These are phyloP conservation scores for Cataglyphis albicans DNA, from an alignment of 2,888 invertebrate genomes.

Conservation along the genomic window DNA sequence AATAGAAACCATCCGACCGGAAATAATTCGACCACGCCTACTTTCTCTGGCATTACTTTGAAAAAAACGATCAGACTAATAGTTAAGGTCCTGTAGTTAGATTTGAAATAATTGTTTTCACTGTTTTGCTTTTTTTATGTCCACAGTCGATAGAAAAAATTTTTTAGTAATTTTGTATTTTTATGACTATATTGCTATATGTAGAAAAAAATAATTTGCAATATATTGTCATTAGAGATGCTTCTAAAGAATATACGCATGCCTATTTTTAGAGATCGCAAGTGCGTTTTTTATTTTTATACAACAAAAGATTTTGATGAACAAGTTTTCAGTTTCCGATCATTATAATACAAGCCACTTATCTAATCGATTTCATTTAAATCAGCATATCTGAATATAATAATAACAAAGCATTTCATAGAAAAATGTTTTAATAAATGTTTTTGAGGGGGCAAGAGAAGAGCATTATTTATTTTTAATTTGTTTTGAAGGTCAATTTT, in stretches of 20 bases:
- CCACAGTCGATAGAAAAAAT: neutral
- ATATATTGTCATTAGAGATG: neutral
- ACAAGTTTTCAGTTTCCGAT: slow-evolving; percentile 60
- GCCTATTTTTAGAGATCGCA: neutral
- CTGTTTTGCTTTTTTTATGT: neutral
- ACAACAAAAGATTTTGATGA: slow-evolving; percentile 52
- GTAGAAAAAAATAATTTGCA: neutral
- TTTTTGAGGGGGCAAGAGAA: too few species aligned
- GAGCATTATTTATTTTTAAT: too few species aligned
- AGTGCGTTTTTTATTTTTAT: slow-evolving; percentile 40
- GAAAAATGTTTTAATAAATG: too few species aligned
- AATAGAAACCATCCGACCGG: slow-evolving; percentile 58
- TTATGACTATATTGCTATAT: neutral
- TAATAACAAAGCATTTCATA: too few species aligned
- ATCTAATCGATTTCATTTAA: slow-evolving; percentile 13
- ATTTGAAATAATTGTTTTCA: slow-evolving; percentile 8
- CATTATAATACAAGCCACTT: slow-evolving; percentile 43
- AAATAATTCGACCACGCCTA: slow-evolving; percentile 57
- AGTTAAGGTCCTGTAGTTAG: slow-evolving; percentile 5
- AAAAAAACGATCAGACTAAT: slow-evolving; percentile 18
- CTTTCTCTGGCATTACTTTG: slow-evolving; percentile 17
- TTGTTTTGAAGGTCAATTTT: too few species aligned
- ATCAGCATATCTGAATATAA: neutral
- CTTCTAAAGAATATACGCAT: neutral
- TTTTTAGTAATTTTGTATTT: neutral